A percentile compares a stretch with the other conserved stretches of the same genome.
Evolutionary conservation across 2,888 invertebrate species (phyloP).

Genomic region (Acronicta alni): DNA sequence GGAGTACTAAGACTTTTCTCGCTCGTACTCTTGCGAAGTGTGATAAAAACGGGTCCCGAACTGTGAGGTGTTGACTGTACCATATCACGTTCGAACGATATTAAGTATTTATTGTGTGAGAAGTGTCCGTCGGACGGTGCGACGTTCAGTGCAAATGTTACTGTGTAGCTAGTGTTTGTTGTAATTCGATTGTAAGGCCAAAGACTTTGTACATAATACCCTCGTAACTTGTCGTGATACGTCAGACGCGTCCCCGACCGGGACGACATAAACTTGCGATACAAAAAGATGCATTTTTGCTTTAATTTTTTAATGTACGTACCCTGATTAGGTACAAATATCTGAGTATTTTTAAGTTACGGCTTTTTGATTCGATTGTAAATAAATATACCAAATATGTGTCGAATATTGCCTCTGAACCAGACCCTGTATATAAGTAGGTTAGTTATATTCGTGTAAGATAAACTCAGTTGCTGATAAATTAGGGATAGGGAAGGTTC

Average conservation of each 20-base stretch:
- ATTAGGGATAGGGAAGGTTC: conserved; percentile 68
- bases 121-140: conserved; percentile 50
- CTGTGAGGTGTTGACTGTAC: conserved; percentile 57
- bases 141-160: conserved; percentile 74
- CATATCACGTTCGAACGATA: conserved; percentile 59
- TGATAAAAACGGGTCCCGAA: conserved; percentile 66
- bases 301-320: conserved; percentile 83
- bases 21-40: conserved; percentile 54
- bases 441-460: conserved; percentile 73
- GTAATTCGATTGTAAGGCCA: conserved; percentile 84
- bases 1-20: conserved; percentile 84
- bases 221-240: conserved; percentile 70
- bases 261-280: conserved; percentile 78
- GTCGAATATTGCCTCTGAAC: conserved; percentile 72
- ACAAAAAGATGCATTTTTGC: conserved; percentile 87
- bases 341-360: conserved; percentile 83
- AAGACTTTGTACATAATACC: conserved; percentile 86
- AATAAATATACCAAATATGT: conserved; percentile 88
- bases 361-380: conserved; percentile 82
- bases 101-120: conserved; percentile 66
- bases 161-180: conserved; percentile 72
- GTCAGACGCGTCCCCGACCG: conserved; percentile 67
- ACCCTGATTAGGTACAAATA: conserved; percentile 84
- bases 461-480: conserved; percentile 73
- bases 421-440: conserved; percentile 81